Evolutionary conservation across 2,888 invertebrate species (phyloP).

Genomic region (Zaprionus lineosus): DNA sequence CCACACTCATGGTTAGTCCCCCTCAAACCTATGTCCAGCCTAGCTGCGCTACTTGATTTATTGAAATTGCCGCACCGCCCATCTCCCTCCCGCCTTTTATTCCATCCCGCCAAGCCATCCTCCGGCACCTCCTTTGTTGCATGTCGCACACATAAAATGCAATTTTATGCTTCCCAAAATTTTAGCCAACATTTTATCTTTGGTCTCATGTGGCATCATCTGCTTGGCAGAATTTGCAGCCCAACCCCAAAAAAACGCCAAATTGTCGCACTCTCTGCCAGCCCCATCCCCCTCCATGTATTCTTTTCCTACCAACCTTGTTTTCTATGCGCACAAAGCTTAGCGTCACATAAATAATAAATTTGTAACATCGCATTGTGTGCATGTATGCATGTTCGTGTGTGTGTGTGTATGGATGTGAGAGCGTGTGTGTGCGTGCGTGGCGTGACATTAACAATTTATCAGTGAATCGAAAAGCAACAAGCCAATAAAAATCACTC

Average conservation of each 20-base stretch:
- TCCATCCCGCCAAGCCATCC: too few species aligned
- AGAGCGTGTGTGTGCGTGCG: slow-evolving; percentile 29
- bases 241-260: background rate
- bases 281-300: too few species aligned
- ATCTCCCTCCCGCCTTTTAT: rapidly evolving
- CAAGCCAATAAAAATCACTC: slow-evolving; percentile 76
- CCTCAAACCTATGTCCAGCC: too few species aligned
- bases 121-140: slow-evolving; percentile 1
- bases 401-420: slow-evolving; percentile 14
- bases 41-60: slow-evolving; percentile 41
- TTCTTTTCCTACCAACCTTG: background rate
- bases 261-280: background rate
- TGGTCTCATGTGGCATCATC: slow-evolving; percentile 12
- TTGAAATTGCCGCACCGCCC: slow-evolving; percentile 22
- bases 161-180: slow-evolving; percentile 49
- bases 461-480: slow-evolving; percentile 76
- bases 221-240: background rate
- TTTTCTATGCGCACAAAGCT: slow-evolving; percentile 57
- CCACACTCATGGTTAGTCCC: too few species aligned
- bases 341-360: slow-evolving; percentile 75
- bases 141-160: slow-evolving; percentile 39
- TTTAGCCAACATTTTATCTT: slow-evolving; percentile 44
- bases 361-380: slow-evolving; percentile 73
- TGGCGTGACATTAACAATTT: slow-evolving; percentile 71
- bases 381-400: slow-evolving; percentile 30